These are phyloP conservation scores for Pempheris klunzingeri DNA, from an alignment of 2,797 vertebrate species.

Conservation along the genomic window DNA sequence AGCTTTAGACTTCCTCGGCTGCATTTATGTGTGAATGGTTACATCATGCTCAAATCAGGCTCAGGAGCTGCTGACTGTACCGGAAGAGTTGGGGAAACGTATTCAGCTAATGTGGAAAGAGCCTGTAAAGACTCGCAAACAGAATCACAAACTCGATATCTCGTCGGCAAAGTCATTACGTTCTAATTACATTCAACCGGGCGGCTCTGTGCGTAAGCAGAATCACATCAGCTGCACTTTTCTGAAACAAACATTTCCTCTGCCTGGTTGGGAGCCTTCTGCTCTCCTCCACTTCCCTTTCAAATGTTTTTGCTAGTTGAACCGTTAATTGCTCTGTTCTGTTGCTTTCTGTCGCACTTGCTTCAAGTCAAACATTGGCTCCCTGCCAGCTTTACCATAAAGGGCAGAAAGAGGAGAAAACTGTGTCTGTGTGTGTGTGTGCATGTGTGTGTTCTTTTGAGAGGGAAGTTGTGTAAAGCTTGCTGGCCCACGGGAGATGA, in stretches of 20 bases:
- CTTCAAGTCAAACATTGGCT: constrained; percentile 71
- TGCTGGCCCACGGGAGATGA: constrained; percentile 78
- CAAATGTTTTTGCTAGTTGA: constrained; percentile 38
- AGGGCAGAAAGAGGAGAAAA: constrained; percentile 62
- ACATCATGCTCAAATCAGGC: not conserved
- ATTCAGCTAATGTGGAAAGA: not conserved
- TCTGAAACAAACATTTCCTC: constrained; percentile 43
- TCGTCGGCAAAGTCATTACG: constrained; percentile 32
- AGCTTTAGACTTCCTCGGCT: no score
- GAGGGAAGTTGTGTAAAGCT: constrained; percentile 77
- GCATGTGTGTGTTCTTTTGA: constrained; percentile 57
- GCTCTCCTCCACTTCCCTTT: constrained; percentile 41
- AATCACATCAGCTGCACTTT: constrained; percentile 49
- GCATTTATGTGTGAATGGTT: not conserved
- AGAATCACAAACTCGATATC: constrained; percentile 14
- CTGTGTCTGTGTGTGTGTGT: constrained; percentile 27
- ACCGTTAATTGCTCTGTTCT: constrained; percentile 69
- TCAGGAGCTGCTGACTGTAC: constrained; percentile 14
- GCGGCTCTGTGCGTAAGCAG: constrained; percentile 6
- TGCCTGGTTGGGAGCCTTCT: constrained; percentile 6
- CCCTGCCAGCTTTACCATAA: constrained; percentile 50
- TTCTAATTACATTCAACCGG: constrained; percentile 41
- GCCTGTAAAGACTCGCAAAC: constrained; percentile 18
- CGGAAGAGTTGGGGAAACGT: constrained; percentile 17
- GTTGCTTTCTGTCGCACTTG: constrained; percentile 44